These are phyloP conservation scores for Acanthopleura granulata DNA, from an alignment of 2,888 invertebrate species.

Conservation along the genomic window DNA sequence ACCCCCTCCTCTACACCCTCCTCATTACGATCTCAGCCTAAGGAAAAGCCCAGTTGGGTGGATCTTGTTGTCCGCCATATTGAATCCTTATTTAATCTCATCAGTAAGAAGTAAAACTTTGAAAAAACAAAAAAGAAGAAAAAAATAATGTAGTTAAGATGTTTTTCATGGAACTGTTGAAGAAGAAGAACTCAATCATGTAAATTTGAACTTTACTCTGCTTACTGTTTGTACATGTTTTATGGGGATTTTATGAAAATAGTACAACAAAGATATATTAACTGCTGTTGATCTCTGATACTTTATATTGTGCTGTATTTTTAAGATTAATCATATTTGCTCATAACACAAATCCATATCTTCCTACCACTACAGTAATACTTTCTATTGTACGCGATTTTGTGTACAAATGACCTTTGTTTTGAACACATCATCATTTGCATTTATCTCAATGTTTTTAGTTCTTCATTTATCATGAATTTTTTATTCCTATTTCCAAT, in stretches of 20 bases:
- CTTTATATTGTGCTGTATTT: conserved; percentile 13
- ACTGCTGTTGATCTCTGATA: not conserved
- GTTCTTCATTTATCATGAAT: too few species aligned
- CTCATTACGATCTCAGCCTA: conserved; percentile 22
- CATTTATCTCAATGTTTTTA: too few species aligned
- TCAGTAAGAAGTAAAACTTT: conserved; percentile 7
- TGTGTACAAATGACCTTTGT: too few species aligned
- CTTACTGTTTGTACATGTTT: not conserved
- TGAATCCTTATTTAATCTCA: conserved; percentile 44
- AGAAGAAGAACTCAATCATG: too few species aligned
- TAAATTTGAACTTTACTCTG: not conserved
- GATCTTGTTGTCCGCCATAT: conserved; percentile 59
- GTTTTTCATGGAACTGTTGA: too few species aligned
- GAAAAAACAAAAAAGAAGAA: too few species aligned
- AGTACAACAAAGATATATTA: not conserved
- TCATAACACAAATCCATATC: too few species aligned
- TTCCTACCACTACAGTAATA: too few species aligned
- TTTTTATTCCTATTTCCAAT: too few species aligned
- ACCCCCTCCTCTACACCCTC: conserved; percentile 22
- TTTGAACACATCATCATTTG: too few species aligned
- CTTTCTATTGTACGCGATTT: too few species aligned
- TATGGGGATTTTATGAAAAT: not conserved
- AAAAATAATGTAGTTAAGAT: too few species aligned
- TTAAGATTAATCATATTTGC: not conserved
- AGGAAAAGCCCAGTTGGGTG: conserved; percentile 51